These are phyloP conservation scores for Sus scrofa DNA, from an alignment of 2,113 vertebrate genomes.

Conservation along the genomic window DNA sequence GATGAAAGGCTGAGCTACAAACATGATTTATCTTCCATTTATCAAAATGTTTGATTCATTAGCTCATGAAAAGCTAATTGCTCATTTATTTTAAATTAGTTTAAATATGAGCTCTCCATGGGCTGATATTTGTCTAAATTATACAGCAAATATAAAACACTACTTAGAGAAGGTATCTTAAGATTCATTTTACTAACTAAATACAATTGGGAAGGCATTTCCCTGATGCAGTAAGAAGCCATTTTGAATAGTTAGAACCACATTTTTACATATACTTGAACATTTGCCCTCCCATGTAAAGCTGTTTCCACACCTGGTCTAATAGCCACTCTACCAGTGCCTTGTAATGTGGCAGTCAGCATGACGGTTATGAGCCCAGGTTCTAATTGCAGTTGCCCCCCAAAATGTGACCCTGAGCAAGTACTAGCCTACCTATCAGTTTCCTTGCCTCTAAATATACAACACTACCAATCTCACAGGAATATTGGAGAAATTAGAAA, in stretches of 20 bases:
- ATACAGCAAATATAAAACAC: conserved; percentile 16
- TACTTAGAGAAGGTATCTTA: conserved; percentile 4
- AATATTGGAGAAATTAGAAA: background rate
- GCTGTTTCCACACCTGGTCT: background rate
- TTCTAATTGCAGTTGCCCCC: background rate
- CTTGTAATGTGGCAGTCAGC: background rate
- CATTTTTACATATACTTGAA: conserved; percentile 29
- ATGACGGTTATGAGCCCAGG: background rate
- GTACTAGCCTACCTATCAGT: background rate
- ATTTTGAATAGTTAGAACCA: background rate
- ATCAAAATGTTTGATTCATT: conserved; percentile 68
- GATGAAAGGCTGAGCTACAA: background rate
- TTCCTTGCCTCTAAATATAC: background rate
- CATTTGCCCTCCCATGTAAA: background rate
- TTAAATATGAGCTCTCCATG: conserved; percentile 52
- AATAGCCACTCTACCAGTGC: background rate
- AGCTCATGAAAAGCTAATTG: conserved; percentile 69
- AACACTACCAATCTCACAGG: background rate
- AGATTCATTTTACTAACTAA: conserved; percentile 59
- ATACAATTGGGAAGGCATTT: conserved; percentile 30
- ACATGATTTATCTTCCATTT: conserved; percentile 47
- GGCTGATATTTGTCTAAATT: conserved; percentile 63
- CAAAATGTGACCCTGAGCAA: background rate
- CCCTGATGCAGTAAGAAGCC: background rate
- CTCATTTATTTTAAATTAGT: conserved; percentile 63